Percentiles rank a stretch among this genome's conserved stretches.
These are phyloP conservation scores for Crocidura indochinensis DNA, from an alignment of 2,797 vertebrate species.

Conservation along the genomic window DNA sequence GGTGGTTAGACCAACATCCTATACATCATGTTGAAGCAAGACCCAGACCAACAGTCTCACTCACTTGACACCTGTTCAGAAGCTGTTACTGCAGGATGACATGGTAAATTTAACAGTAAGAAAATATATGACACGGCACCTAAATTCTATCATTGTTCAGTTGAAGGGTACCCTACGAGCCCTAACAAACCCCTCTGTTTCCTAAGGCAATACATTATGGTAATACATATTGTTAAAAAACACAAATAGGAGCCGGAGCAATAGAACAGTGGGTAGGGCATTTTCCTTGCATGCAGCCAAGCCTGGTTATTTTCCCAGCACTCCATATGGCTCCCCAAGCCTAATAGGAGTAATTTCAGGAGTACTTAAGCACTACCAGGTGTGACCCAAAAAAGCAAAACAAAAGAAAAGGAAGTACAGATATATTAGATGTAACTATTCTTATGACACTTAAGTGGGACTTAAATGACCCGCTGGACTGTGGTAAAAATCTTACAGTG, in stretches of 20 bases:
- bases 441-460: conserved; percentile 92
- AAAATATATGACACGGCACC: conserved; percentile 89
- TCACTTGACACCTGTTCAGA: neutral
- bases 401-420: too few relatives aligned
- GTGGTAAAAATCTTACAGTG: conserved; percentile 94
- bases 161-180: conserved; percentile 96
- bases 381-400: too few relatives aligned
- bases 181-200: conserved; percentile 93
- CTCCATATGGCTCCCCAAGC: too few relatives aligned
- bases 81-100: conserved; percentile 91
- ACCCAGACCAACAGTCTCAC: neutral
- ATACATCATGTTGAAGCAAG: too few relatives aligned
- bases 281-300: too few relatives aligned
- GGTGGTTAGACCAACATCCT: neutral
- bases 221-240: conserved; percentile 97
- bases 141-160: conserved; percentile 96
- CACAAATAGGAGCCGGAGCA: conserved; percentile 93
- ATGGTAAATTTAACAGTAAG: conserved; percentile 92
- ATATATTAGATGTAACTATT: conserved; percentile 88
- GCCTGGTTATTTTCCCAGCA: too few relatives aligned
- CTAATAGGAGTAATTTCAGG: too few relatives aligned
- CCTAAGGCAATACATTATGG: conserved; percentile 95
- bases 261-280: too few relatives aligned
- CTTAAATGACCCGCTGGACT: conserved; percentile 95
- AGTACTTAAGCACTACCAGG: too few relatives aligned